These are phyloP conservation scores for Manacus vitellinus DNA, from an alignment of 2,113 vertebrate species.

Conservation along the genomic window DNA sequence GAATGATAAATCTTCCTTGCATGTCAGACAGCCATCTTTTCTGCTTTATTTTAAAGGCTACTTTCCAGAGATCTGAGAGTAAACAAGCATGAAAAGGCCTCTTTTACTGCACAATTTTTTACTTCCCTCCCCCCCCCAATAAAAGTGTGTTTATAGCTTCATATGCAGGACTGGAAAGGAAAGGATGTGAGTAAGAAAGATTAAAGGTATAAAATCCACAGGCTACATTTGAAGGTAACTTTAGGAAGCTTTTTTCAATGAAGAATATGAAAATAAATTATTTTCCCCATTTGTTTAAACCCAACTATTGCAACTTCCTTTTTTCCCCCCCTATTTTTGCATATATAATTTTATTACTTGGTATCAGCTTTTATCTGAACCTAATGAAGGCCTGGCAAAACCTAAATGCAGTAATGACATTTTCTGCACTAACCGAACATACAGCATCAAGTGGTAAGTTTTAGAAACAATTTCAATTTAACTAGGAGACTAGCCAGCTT, in stretches of 20 bases:
- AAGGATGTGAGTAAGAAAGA: constrained; percentile 28
- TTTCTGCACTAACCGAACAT: background rate
- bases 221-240: background rate
- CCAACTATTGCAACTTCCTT: background rate
- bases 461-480: background rate
- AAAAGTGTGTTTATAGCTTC: constrained; percentile 57
- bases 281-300: background rate
- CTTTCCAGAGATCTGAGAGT: constrained; percentile 60
- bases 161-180: constrained; percentile 37
- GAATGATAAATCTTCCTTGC: constrained; percentile 58
- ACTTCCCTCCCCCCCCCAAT: background rate
- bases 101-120: constrained; percentile 12
- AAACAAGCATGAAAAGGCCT: constrained; percentile 26
- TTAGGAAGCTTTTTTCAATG: background rate
- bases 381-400: background rate
- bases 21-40: constrained; percentile 54
- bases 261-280: background rate
- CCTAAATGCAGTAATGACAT: background rate
- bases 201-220: constrained; percentile 31
- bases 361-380: background rate
- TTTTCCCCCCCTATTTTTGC: background rate
- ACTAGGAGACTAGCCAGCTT: background rate
- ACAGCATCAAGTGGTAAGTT: background rate
- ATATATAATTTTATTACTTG: background rate
- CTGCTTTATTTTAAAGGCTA: constrained; percentile 66